A percentile compares a stretch with the other conserved stretches of the same genome.
These are phyloP conservation scores for Hipparchia sbordonii DNA, from an alignment of 2,888 invertebrate species.

Conservation along the genomic window DNA sequence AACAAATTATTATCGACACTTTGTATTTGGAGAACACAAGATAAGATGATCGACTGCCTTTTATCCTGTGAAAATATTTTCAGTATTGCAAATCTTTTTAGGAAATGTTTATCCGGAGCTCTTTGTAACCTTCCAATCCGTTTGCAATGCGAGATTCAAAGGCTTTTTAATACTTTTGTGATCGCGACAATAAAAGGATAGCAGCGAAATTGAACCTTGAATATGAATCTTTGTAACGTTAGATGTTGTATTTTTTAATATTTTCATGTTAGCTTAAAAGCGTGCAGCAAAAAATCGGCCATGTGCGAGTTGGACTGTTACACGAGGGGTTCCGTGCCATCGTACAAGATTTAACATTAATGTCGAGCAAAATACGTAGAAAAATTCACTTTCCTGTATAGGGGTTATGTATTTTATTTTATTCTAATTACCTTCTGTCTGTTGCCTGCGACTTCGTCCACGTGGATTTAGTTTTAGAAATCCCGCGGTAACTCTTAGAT, in stretches of 20 bases:
- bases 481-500: too few species aligned
- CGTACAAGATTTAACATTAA: too few species aligned
- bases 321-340: too few species aligned
- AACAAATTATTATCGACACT: constrained; percentile 9
- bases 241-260: constrained; percentile 5
- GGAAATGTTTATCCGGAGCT: background rate
- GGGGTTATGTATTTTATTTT: too few species aligned
- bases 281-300: too few species aligned
- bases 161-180: constrained; percentile 18
- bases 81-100: background rate
- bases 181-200: constrained; percentile 1
- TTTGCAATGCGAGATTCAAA: constrained; percentile 12
- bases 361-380: too few species aligned
- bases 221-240: background rate
- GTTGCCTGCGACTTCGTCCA: too few species aligned
- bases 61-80: constrained; percentile 9
- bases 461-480: too few species aligned
- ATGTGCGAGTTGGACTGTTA: too few species aligned
- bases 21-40: constrained; percentile 6
- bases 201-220: background rate
- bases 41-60: constrained; percentile 10
- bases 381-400: too few species aligned
- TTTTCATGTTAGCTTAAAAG: background rate
- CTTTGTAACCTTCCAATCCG: constrained; percentile 12
- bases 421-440: too few species aligned